phyloP scores from a whole-genome alignment of 2,888 invertebrate genomes.

The Acleris literana region DNA sequence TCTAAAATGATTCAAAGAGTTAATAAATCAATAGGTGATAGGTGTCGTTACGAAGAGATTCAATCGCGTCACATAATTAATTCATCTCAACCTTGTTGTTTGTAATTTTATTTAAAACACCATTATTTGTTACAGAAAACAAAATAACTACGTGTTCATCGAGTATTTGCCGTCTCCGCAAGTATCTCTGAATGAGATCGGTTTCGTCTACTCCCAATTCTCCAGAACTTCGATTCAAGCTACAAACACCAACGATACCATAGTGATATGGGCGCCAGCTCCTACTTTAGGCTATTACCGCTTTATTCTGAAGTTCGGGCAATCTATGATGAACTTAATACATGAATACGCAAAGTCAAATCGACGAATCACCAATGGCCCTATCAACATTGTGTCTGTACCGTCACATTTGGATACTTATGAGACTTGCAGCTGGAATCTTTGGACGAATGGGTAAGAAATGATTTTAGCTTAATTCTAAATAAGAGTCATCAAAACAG shows the following conservation, averaged over 20 bases:
- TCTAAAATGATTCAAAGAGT: no score
- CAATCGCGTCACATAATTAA: no score
- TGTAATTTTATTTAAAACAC: background rate
- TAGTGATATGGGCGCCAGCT: slow-evolving; percentile 67
- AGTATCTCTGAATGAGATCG: slow-evolving; percentile 67
- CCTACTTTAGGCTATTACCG: slow-evolving; percentile 55
- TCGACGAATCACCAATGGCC: slow-evolving; percentile 60
- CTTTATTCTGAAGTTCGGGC: slow-evolving; percentile 63
- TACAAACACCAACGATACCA: slow-evolving; percentile 56
- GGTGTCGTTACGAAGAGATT: no score
- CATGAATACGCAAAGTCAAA: slow-evolving; percentile 60
- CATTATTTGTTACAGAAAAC: slow-evolving; percentile 49
- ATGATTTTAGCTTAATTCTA: no score
- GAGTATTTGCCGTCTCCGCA: slow-evolving; percentile 72
- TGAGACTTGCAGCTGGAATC: slow-evolving; percentile 73
- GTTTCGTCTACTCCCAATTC: slow-evolving; percentile 69
- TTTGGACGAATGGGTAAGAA: slow-evolving; percentile 72
- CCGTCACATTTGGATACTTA: slow-evolving; percentile 64
- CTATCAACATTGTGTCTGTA: slow-evolving; percentile 70
- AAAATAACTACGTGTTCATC: slow-evolving; percentile 53
- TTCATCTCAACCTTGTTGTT: no score
- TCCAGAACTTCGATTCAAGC: slow-evolving; percentile 48
- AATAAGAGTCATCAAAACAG: no score
- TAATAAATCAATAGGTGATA: no score
- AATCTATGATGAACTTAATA: slow-evolving; percentile 61